Percentiles rank a stretch among this genome's conserved stretches.
Conservation (phyloP, 30 jellyfish, hydroid and myxozoan genomes). For the Chrysaora quinquecirrha region DNA sequence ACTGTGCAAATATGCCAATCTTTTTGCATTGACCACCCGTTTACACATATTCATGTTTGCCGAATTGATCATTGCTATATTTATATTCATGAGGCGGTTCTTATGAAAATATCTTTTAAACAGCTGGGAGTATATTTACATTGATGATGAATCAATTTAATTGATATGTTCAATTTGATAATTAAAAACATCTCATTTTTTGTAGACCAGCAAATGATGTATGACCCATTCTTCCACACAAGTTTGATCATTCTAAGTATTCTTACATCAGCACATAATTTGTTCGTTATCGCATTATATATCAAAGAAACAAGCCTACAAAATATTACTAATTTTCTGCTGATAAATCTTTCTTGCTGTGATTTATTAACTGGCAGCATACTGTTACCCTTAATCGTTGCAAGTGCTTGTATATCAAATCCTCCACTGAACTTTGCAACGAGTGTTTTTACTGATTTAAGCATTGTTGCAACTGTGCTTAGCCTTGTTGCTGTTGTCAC, state of each 20-base stretch:
- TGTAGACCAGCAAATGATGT: no score
- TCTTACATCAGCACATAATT: conserved; percentile 29
- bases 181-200: no score
- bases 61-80: no score
- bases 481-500: conserved; percentile 41
- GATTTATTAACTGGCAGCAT: conserved; percentile 54
- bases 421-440: conserved; percentile 13
- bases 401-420: not conserved
- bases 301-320: conserved; percentile 24
- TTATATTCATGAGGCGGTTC: no score
- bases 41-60: no score
- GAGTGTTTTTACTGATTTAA: conserved; percentile 48
- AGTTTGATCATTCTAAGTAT: conserved; percentile 34
- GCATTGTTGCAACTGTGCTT: conserved; percentile 22
- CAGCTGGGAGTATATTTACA: no score
- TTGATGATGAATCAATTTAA: no score
- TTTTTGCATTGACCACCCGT: no score
- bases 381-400: conserved; percentile 41
- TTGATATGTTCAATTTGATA: no score
- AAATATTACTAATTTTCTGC: conserved; percentile 41
- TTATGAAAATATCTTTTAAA: no score
- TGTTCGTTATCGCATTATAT: conserved; percentile 44
- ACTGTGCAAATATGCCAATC: no score
- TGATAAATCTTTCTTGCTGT: conserved; percentile 61
- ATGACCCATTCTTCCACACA: conserved; percentile 47